Evolutionary conservation across 2,113 vertebrate genomes (phyloP).

Genomic region (Hoplias malabaricus): DNA sequence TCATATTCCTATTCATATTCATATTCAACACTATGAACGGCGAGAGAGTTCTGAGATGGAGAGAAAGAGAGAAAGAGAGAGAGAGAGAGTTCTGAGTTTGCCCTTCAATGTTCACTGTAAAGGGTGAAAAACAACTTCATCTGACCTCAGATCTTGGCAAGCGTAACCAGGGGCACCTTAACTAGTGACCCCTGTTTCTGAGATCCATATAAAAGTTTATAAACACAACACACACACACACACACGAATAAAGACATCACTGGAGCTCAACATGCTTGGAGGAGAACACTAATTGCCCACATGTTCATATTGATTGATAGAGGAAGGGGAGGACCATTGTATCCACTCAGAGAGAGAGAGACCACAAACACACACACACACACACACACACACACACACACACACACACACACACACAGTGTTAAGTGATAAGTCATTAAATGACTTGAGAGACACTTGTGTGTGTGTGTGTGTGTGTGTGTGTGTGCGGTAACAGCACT

Average conservation of each 20-base stretch:
- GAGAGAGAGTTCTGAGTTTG: not conserved
- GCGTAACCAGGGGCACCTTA: not conserved
- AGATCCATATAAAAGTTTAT: constrained; percentile 23
- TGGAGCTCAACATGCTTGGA: too few relatives aligned
- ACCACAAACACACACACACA: too few relatives aligned
- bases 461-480: not conserved
- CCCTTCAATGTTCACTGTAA: constrained; percentile 3
- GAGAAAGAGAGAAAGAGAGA: not conserved
- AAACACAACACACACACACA: constrained; percentile 1
- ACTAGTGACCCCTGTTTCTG: constrained; percentile 4
- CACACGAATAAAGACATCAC: not conserved
- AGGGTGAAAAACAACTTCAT: constrained; percentile 1
- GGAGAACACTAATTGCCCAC: too few relatives aligned
- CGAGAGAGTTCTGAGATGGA: not conserved
- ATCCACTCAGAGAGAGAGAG: too few relatives aligned
- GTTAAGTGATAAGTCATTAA: too few relatives aligned
- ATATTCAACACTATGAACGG: not conserved
- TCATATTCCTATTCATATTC: not conserved
- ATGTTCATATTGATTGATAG: too few relatives aligned
- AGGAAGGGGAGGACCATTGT: too few relatives aligned
- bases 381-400: too few relatives aligned
- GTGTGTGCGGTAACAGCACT: not conserved
- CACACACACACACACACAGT: constrained; percentile 9
- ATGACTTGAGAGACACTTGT: too few relatives aligned
- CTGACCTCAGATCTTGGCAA: not conserved